These are phyloP conservation scores for Siniperca knerii DNA, from an alignment of 2,113 vertebrate species.

Conservation along the genomic window DNA sequence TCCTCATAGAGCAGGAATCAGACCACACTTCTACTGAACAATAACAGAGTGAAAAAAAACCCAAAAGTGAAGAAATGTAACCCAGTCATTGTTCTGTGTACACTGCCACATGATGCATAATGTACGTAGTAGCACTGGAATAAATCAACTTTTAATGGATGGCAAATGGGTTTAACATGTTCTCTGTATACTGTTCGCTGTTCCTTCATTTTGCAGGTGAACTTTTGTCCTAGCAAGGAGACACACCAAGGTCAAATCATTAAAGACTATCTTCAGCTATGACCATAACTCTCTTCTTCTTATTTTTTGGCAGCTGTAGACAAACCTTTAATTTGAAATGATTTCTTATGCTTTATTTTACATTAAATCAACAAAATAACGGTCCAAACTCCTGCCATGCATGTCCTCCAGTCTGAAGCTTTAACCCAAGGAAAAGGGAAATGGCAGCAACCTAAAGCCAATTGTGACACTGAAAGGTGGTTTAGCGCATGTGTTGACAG, in stretches of 20 bases:
- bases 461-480: slow-evolving; percentile 32
- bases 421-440: neutral
- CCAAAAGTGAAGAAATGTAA: slow-evolving; percentile 74
- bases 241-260: slow-evolving; percentile 76
- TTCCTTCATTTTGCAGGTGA: slow-evolving; percentile 79
- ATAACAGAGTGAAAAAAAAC: slow-evolving; percentile 55
- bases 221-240: slow-evolving; percentile 76
- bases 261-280: slow-evolving; percentile 80
- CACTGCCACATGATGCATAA: slow-evolving; percentile 83
- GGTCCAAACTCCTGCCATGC: neutral
- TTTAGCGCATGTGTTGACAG: slow-evolving; percentile 30
- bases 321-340: neutral
- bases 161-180: slow-evolving; percentile 75
- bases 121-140: slow-evolving; percentile 82
- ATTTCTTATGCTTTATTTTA: slow-evolving; percentile 11
- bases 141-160: slow-evolving; percentile 82
- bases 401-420: slow-evolving; percentile 8
- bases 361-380: neutral
- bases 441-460: slow-evolving; percentile 24
- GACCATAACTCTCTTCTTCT: slow-evolving; percentile 32
- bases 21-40: slow-evolving; percentile 72
- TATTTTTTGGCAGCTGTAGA: slow-evolving; percentile 1
- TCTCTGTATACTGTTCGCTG: slow-evolving; percentile 75
- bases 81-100: slow-evolving; percentile 83
- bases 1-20: slow-evolving; percentile 76